phyloP scores from a whole-genome alignment of 2,797 vertebrate species.

The Sebastes nivosus region DNA sequence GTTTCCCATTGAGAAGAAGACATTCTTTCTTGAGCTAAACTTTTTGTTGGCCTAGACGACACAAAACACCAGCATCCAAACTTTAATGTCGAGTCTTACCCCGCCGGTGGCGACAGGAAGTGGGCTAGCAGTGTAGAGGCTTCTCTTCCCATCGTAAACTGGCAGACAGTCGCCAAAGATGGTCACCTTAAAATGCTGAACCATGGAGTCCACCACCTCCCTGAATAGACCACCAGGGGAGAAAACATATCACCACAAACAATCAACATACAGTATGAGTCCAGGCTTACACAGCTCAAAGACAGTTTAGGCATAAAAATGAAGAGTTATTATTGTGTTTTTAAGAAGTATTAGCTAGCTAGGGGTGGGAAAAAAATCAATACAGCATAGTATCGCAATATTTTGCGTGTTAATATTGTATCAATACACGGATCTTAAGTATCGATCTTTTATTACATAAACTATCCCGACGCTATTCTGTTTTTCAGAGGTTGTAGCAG shows the following conservation, averaged over 20 bases:
- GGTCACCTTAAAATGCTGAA: constrained; percentile 99
- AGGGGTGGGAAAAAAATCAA: too few relatives aligned
- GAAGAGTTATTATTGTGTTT: background rate
- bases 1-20: background rate
- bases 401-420: too few relatives aligned
- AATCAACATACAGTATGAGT: background rate
- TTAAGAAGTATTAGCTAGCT: background rate
- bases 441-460: too few relatives aligned
- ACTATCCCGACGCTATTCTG: too few relatives aligned
- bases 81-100: constrained; percentile 74
- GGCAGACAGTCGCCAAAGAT: constrained; percentile 97
- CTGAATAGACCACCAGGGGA: constrained; percentile 73
- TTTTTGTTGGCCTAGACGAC: background rate
- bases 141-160: constrained; percentile 97
- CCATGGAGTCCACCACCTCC: constrained; percentile 99
- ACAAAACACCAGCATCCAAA: background rate
- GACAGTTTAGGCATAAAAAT: background rate
- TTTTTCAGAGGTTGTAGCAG: too few relatives aligned
- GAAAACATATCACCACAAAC: background rate
- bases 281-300: background rate
- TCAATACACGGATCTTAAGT: too few relatives aligned
- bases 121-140: constrained; percentile 95
- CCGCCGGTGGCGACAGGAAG: constrained; percentile 93
- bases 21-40: background rate
- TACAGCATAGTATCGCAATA: too few relatives aligned